Conservation (phyloP, 2,888 invertebrate species). For the Drosophila rellima region DNA sequence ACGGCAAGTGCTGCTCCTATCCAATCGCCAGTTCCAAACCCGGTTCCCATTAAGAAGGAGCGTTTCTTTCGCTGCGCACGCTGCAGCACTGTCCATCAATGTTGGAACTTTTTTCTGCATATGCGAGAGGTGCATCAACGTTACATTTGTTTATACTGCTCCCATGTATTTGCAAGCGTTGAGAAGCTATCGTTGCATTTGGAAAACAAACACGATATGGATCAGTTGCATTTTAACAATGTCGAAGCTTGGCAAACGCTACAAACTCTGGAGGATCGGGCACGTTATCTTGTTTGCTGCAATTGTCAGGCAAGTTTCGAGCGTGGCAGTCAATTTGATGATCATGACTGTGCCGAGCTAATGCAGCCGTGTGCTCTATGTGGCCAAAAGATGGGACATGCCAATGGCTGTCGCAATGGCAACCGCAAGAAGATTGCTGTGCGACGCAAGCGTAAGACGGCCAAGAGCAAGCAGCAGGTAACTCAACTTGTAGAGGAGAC, state of each 20-base stretch:
- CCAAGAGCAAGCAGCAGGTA: conserved; percentile 21
- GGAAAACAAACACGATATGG: conserved; percentile 91
- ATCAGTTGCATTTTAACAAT: conserved; percentile 89
- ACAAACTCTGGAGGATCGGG: conserved; percentile 87
- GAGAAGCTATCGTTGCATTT: conserved; percentile 93
- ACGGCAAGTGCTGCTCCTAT: conserved; percentile 58
- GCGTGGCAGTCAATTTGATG: conserved; percentile 91
- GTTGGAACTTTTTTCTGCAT: conserved; percentile 94
- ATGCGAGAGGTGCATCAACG: conserved; percentile 93
- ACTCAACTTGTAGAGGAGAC: background rate
- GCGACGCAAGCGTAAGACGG: conserved; percentile 29
- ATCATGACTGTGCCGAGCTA: conserved; percentile 88
- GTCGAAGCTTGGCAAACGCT: conserved; percentile 86
- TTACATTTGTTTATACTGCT: conserved; percentile 93
- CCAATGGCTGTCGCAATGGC: conserved; percentile 81
- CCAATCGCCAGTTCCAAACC: background rate
- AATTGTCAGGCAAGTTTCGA: conserved; percentile 92
- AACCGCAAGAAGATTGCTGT: conserved; percentile 34
- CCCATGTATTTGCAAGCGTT: conserved; percentile 93
- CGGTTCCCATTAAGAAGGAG: conserved; percentile 58
- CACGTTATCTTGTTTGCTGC: conserved; percentile 92
- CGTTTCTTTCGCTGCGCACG: conserved; percentile 93
- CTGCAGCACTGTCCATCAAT: conserved; percentile 94
- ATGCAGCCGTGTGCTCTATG: conserved; percentile 84
- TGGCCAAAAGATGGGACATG: conserved; percentile 84